Conservation (phyloP, 2,113 vertebrate genomes). For the Saimiri boliviensis region DNA sequence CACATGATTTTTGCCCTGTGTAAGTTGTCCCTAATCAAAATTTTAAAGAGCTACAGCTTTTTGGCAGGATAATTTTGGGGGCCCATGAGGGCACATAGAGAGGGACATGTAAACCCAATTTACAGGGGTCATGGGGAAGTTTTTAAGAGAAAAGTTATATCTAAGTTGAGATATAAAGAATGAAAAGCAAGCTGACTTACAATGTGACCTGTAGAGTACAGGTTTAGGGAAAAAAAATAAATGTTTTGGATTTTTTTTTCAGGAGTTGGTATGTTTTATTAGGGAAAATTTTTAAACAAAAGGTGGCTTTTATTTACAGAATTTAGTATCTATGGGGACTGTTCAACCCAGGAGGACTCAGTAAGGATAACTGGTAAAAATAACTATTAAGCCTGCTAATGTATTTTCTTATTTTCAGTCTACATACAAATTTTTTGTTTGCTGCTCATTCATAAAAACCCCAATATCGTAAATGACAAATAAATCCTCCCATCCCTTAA, state of each 20-base stretch:
- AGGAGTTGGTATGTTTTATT: no score
- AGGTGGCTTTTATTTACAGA: no score
- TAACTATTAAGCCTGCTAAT: no score
- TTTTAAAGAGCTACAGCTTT: neutral
- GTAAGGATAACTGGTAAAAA: no score
- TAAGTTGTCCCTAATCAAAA: neutral
- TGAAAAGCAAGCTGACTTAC: neutral
- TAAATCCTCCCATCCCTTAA: no score
- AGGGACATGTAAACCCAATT: neutral
- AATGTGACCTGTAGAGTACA: neutral
- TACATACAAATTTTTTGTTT: no score
- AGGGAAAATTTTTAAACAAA: no score
- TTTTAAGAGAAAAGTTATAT: neutral
- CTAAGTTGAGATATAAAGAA: neutral
- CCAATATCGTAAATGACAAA: no score
- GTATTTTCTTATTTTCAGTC: no score
- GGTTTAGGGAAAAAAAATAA: neutral
- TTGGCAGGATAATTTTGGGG: neutral
- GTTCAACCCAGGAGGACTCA: no score
- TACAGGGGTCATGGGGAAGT: neutral
- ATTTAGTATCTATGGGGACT: no score
- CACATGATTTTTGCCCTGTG: neutral
- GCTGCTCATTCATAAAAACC: no score
- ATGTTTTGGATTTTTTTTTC: neutral
- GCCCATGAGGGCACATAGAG: neutral